Percentiles rank a stretch among this genome's conserved stretches.
Conservation (phyloP, 1,140 invertebrate species). For the Papilio machaon region DNA sequence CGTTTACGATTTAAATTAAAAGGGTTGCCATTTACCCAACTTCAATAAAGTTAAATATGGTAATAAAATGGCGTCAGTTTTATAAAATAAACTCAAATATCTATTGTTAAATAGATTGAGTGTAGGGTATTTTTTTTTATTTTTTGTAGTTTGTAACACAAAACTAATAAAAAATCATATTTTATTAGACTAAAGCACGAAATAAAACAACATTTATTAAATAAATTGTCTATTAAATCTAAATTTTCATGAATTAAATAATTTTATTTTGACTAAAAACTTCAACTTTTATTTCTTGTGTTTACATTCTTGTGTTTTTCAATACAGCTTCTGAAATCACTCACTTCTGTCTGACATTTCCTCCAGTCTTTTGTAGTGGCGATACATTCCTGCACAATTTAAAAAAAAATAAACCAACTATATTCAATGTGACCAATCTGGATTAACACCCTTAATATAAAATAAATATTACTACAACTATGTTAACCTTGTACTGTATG, state of each 20-base stretch:
- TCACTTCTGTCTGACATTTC: slow-evolving; percentile 91
- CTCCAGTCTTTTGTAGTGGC: slow-evolving; percentile 94
- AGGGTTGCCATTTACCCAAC: background rate
- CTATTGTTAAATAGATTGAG: background rate
- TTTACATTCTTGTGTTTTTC: slow-evolving; percentile 66
- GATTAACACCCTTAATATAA: too few species aligned
- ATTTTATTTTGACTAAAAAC: slow-evolving; percentile 36
- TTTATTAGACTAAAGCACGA: too few species aligned
- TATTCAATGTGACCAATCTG: background rate
- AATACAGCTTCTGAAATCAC: slow-evolving; percentile 91
- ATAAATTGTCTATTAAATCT: slow-evolving; percentile 20
- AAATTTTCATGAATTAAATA: slow-evolving; percentile 34
- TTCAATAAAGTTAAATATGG: too few species aligned
- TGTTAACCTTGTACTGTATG: too few species aligned
- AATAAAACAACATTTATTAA: background rate
- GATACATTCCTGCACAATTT: slow-evolving; percentile 91
- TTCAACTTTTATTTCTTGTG: slow-evolving; percentile 50
- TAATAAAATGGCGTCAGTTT: too few species aligned
- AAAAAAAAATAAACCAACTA: slow-evolving; percentile 33
- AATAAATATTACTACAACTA: too few species aligned
- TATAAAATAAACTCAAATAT: background rate
- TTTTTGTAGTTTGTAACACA: too few species aligned
- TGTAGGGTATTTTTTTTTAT: too few species aligned
- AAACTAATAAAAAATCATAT: too few species aligned
- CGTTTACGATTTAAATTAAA: background rate